Evolutionary conservation across 2,113 vertebrate species (phyloP).

Genomic region (Phocoena sinus): DNA sequence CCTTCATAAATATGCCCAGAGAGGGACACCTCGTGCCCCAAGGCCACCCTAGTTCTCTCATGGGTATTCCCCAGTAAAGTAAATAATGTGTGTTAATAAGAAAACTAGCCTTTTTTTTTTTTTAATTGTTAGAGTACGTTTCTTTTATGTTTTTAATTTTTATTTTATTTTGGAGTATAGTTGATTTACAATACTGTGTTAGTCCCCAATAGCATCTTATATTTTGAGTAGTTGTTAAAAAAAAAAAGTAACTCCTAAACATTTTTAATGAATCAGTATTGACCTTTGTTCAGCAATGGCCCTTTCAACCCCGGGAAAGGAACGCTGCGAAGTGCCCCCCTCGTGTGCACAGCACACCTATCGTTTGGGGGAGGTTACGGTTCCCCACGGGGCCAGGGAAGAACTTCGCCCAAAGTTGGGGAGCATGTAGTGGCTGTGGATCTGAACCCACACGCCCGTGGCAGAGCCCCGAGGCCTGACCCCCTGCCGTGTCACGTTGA

Average conservation of each 20-base stretch:
- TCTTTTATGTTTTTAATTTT: too few species aligned
- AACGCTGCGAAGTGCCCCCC: rapidly evolving
- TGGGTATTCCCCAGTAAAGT: background rate
- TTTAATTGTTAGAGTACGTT: too few species aligned
- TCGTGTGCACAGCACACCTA: rapidly evolving
- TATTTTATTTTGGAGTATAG: too few species aligned
- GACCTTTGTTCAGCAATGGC: background rate
- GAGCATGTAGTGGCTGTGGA: background rate
- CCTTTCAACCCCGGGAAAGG: rapidly evolving
- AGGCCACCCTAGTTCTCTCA: rapidly evolving
- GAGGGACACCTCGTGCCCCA: rapidly evolving
- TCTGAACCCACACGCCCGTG: rapidly evolving
- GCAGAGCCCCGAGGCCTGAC: background rate
- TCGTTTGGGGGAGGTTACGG: background rate
- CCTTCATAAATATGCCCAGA: background rate
- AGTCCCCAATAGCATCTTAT: background rate
- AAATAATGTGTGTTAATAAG: background rate
- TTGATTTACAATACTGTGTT: too few species aligned
- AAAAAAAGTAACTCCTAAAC: too few species aligned
- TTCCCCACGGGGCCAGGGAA: background rate
- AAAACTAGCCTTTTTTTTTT: background rate
- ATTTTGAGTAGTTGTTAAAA: too few species aligned
- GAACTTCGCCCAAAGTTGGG: background rate
- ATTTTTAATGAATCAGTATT: background rate
- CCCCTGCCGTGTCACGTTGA: rapidly evolving